These are phyloP conservation scores for Agriopis leucophaearia DNA, from an alignment of 2,888 invertebrate genomes.

Conservation along the genomic window DNA sequence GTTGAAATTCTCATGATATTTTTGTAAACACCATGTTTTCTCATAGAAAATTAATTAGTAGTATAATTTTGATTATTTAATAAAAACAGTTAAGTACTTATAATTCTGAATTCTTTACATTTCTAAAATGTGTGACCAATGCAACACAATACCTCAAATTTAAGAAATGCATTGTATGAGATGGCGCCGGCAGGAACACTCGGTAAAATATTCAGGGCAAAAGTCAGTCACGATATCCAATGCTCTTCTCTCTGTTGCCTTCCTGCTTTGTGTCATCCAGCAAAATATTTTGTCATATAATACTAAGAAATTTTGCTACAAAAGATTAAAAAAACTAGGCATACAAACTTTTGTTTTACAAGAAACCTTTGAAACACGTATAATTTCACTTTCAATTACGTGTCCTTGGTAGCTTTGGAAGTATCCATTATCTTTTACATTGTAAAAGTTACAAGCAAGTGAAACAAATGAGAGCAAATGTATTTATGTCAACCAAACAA, in stretches of 20 bases:
- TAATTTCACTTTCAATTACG: slow-evolving; percentile 47
- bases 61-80: background rate
- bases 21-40: slow-evolving; percentile 19
- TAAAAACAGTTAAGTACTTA: slow-evolving; percentile 9
- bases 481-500: slow-evolving; percentile 61
- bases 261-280: slow-evolving; percentile 45
- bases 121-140: slow-evolving; percentile 19
- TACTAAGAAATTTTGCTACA: background rate
- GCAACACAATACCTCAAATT: slow-evolving; percentile 56
- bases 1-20: slow-evolving; percentile 8
- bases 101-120: slow-evolving; percentile 20
- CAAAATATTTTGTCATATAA: background rate
- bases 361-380: background rate
- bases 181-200: slow-evolving; percentile 68
- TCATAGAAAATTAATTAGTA: background rate
- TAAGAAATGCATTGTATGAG: slow-evolving; percentile 65
- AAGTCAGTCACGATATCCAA: slow-evolving; percentile 79
- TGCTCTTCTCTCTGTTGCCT: slow-evolving; percentile 62
- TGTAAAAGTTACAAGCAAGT: slow-evolving; percentile 59
- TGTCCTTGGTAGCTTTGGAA: slow-evolving; percentile 48
- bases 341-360: background rate
- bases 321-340: background rate
- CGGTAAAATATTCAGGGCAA: slow-evolving; percentile 82
- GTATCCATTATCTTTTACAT: slow-evolving; percentile 41
- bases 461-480: slow-evolving; percentile 70